phyloP scores from a whole-genome alignment of 2,888 invertebrate genomes.

The Nectonema munidae region DNA sequence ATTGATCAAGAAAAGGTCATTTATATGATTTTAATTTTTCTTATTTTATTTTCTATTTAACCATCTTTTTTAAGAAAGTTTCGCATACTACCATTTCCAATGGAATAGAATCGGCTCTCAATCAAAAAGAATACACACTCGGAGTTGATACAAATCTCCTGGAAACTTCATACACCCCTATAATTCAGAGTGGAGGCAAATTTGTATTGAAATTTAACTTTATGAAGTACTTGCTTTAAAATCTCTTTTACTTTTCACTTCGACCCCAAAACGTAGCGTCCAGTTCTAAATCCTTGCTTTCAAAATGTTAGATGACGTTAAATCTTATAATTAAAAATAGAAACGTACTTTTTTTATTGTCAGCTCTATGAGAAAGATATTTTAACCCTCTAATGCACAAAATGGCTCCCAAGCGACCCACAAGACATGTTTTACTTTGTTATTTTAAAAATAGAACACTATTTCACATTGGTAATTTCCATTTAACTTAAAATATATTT shows the following conservation, averaged over 20 bases:
- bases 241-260: background rate
- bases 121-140: conserved; percentile 73
- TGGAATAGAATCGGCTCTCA: conserved; percentile 60
- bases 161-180: conserved; percentile 91
- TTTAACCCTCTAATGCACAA: too few relatives aligned
- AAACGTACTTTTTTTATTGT: too few relatives aligned
- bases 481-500: too few relatives aligned
- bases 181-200: conserved; percentile 90
- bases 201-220: conserved; percentile 87
- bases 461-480: too few relatives aligned
- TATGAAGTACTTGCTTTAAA: conserved; percentile 27
- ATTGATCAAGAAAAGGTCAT: conserved; percentile 54
- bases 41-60: conserved; percentile 6
- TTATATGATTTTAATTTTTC: background rate
- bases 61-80: conserved; percentile 38
- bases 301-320: too few relatives aligned
- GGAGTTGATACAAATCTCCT: conserved; percentile 55
- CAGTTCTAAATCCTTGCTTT: too few relatives aligned
- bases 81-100: conserved; percentile 74
- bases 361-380: too few relatives aligned
- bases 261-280: background rate
- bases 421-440: too few relatives aligned
- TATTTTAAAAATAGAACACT: too few relatives aligned
- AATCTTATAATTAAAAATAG: too few relatives aligned
- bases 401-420: too few relatives aligned